Conservation (phyloP, 2,113 vertebrate genomes). For the Sakesphorus luctuosus region DNA sequence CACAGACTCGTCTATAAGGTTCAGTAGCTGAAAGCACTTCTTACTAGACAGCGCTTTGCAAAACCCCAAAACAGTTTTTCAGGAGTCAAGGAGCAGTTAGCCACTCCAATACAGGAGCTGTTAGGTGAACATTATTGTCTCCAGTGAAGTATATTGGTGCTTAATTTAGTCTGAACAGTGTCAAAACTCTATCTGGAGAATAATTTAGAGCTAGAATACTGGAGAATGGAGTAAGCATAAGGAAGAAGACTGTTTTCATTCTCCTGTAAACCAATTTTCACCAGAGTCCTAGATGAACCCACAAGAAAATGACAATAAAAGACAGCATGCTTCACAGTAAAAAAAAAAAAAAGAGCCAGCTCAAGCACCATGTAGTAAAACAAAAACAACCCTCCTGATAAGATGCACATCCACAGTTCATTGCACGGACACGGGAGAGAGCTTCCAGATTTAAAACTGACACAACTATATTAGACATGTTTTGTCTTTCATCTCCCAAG, state of each 20-base stretch:
- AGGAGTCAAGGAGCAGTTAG: neutral
- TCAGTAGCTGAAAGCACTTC: neutral
- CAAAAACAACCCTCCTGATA: neutral
- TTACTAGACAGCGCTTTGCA: neutral
- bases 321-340: neutral
- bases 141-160: neutral
- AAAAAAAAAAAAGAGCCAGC: neutral
- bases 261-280: neutral
- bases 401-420: neutral
- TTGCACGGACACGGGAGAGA: neutral
- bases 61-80: neutral
- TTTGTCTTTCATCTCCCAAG: neutral
- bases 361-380: neutral
- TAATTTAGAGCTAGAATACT: neutral
- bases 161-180: neutral
- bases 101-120: neutral
- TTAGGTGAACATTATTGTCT: rapidly evolving
- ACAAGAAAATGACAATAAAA: neutral
- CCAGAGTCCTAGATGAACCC: neutral
- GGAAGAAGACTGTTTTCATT: neutral
- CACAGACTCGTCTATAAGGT: neutral
- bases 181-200: neutral
- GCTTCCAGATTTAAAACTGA: neutral
- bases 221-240: neutral
- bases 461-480: neutral